Base-by-base conservation (phyloP, 2,888 invertebrate genomes). In the Leptopterna dolabrata region DNA sequence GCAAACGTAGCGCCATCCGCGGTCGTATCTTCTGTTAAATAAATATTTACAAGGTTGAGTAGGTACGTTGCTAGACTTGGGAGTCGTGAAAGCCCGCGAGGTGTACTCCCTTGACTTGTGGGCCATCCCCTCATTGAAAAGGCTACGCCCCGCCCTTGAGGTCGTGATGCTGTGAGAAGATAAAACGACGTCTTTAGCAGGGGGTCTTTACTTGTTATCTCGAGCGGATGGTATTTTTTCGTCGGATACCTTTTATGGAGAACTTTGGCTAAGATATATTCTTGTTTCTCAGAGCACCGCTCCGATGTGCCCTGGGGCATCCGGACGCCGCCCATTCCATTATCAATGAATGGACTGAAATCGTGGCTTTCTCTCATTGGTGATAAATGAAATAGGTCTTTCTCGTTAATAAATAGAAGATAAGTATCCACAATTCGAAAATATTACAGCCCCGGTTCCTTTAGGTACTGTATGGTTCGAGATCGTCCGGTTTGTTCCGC, bases 181-280 rank as follows among this genome's bases (percentile, higher is more conserved):
- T 73, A 73, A 73, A 73, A 30, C 73, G 73, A 73, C 73, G 36
- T 73, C 73, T 73, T 73, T 73, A 73, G 73, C 29, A 71, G 71
- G 41, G 24, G 73, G 14, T 73, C 30, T 73, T 9, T 14, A 16
- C 41, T 55, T 19, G 55, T 16, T 73, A 36, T 73, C 36, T 73
- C 16, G n/a, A 36, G 14, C 71, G 71, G 55, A 55, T 55, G 55
- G 55, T 55, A 55, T 55, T 55, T 55, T 55, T 55, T 55, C 55
- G 55, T 19, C n/a, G 63, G 24, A 7, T 63, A 63, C 63, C 63
- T 63, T 63, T 63, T 63, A 63, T 24, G 63, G 63, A 63, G 24
- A 63, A 63, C 63, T 63, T 63, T 14, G 51, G 55, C 55, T 55
- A 24, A 63, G 63, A 63, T 63, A 63, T 63, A 24, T 73, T 73